Conservation (phyloP, 35 echinoderm and acorn worm species). For the Ophioderma brevispina region DNA sequence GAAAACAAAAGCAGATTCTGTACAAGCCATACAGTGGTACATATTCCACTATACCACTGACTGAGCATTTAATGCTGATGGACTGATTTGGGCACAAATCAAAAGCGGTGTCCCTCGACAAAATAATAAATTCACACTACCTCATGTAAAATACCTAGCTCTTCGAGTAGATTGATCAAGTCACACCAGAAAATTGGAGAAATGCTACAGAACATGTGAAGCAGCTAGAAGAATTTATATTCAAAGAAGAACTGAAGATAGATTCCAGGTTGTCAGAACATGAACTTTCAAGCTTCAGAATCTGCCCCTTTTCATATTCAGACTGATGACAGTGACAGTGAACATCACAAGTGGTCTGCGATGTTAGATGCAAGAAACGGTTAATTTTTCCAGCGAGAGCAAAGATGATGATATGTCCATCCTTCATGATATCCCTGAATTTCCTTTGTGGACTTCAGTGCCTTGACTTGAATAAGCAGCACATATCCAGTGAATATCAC, state of each 20-base stretch:
- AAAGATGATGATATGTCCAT: too few species aligned
- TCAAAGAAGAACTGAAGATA: not conserved
- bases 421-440: too few species aligned
- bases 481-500: too few species aligned
- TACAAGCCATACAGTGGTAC: too few species aligned
- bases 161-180: not conserved
- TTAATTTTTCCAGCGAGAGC: slow-evolving; percentile 65
- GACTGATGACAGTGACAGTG: not conserved
- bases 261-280: not conserved
- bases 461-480: too few species aligned
- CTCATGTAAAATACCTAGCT: not conserved
- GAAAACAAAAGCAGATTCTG: too few species aligned
- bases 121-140: not conserved
- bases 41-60: too few species aligned
- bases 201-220: not conserved
- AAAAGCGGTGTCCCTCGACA: too few species aligned
- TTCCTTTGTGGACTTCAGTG: too few species aligned
- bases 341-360: not conserved
- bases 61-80: too few species aligned
- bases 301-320: not conserved
- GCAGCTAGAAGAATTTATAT: not conserved
- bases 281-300: not conserved
- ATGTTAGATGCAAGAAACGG: slow-evolving; percentile 11
- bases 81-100: too few species aligned
- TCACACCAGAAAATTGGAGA: not conserved